phyloP scores from a whole-genome alignment of 2,888 invertebrate genomes.

The Anoncus sp. region DNA sequence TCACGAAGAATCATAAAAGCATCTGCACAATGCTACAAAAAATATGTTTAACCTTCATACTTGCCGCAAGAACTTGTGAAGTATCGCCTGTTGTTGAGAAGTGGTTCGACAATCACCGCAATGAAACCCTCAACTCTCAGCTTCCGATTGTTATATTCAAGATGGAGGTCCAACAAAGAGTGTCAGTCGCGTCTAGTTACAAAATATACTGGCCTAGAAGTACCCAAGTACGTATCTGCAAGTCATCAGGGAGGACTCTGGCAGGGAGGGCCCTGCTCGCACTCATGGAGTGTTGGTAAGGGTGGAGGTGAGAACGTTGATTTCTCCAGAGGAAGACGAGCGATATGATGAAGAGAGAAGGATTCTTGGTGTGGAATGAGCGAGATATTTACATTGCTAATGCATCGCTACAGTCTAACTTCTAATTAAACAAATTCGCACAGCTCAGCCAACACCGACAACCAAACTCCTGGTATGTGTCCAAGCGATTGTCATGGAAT shows the following conservation, averaged over 20 bases:
- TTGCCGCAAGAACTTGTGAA: background rate
- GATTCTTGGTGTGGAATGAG: slow-evolving; percentile 42
- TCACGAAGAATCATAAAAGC: slow-evolving; percentile 2
- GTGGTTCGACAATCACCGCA: slow-evolving; percentile 28
- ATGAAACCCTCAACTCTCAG: slow-evolving; percentile 20
- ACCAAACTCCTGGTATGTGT: slow-evolving; percentile 15
- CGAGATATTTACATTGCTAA: slow-evolving; percentile 82
- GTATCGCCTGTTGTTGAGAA: slow-evolving; percentile 31
- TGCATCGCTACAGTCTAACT: slow-evolving; percentile 81
- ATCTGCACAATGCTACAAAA: background rate
- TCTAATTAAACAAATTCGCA: slow-evolving; percentile 83
- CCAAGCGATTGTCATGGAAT: slow-evolving; percentile 69
- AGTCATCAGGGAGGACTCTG: slow-evolving; percentile 28
- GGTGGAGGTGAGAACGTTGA: slow-evolving; percentile 52
- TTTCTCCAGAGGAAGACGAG: slow-evolving; percentile 48
- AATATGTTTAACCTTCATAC: background rate
- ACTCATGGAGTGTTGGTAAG: slow-evolving; percentile 53
- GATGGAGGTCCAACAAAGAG: slow-evolving; percentile 27
- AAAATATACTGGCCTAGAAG: slow-evolving; percentile 43
- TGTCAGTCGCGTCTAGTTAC: slow-evolving; percentile 29
- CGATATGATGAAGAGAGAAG: slow-evolving; percentile 44
- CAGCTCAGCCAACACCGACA: slow-evolving; percentile 74
- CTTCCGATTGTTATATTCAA: slow-evolving; percentile 34
- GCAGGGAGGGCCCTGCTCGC: slow-evolving; percentile 21
- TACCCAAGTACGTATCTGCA: slow-evolving; percentile 42